Conservation (phyloP, 2,888 invertebrate genomes). For the Pilophorus perplexus region DNA sequence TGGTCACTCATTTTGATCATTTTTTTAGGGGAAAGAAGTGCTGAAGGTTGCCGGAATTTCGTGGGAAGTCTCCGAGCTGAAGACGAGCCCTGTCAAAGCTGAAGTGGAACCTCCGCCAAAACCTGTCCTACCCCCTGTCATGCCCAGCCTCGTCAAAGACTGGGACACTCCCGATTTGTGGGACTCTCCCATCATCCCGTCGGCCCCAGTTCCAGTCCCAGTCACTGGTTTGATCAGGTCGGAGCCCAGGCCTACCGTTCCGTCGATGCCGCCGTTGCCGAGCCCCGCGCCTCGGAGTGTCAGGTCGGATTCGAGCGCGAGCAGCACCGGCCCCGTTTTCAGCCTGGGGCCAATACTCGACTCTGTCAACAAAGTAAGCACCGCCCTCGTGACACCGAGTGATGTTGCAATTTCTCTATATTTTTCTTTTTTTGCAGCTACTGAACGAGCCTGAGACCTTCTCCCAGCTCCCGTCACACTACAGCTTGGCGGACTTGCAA, state of each 20-base stretch:
- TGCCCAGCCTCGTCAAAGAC: conserved; percentile 7
- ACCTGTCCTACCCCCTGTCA: not conserved
- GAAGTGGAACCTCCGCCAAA: conserved; percentile 1
- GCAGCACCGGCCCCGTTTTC: conserved; percentile 6
- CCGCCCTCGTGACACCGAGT: not conserved
- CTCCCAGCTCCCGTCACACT: conserved; percentile 40
- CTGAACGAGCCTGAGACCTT: conserved; percentile 42
- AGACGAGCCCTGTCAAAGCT: conserved; percentile 14
- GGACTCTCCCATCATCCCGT: conserved; percentile 17
- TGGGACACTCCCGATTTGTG: conserved; percentile 7
- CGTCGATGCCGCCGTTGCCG: conserved; percentile 6
- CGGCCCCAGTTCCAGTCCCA: conserved; percentile 7
- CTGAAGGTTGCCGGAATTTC: conserved; percentile 42
- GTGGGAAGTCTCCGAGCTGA: conserved; percentile 43
- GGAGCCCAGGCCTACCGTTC: not conserved
- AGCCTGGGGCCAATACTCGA: conserved; percentile 50
- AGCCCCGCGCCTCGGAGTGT: conserved; percentile 3
- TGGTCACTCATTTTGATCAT: no score
- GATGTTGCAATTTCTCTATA: not conserved
- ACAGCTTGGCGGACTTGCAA: conserved; percentile 49
- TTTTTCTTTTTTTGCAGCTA: conserved; percentile 42
- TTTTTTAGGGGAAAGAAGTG: conserved; percentile 38
- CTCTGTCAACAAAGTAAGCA: conserved; percentile 50
- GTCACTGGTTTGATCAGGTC: not conserved
- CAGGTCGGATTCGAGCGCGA: conserved; percentile 9